Evolutionary conservation across 2,888 invertebrate species (phyloP).

Genomic region (Leucophenga montana): DNA sequence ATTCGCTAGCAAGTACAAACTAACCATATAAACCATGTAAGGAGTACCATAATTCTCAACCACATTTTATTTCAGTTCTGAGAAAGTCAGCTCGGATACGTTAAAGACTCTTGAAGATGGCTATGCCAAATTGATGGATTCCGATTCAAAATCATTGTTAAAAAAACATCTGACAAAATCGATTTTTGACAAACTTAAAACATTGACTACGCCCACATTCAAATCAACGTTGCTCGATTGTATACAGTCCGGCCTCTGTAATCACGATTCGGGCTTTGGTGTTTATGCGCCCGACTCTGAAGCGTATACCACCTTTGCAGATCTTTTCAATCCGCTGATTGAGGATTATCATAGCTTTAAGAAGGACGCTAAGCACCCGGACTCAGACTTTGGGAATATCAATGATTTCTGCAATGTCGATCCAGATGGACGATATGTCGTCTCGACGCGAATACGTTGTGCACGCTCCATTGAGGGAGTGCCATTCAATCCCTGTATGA

Average conservation of each 20-base stretch:
- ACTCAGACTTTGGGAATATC: constrained; percentile 94
- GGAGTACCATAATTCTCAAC: too few relatives aligned
- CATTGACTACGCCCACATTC: constrained; percentile 88
- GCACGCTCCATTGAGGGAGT: constrained; percentile 94
- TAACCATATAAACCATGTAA: too few relatives aligned
- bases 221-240: constrained; percentile 93
- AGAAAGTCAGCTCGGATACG: constrained; percentile 84
- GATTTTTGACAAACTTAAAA: constrained; percentile 91
- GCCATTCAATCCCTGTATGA: constrained; percentile 97
- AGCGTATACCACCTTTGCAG: constrained; percentile 91
- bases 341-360: constrained; percentile 98
- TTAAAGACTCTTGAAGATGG: constrained; percentile 91
- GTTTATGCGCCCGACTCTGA: constrained; percentile 98
- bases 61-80: neutral
- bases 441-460: constrained; percentile 96
- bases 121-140: constrained; percentile 85
- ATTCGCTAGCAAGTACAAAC: too few relatives aligned
- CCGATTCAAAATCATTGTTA: constrained; percentile 94
- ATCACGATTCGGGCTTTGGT: constrained; percentile 95
- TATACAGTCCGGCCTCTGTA: constrained; percentile 96
- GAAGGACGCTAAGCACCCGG: constrained; percentile 92
- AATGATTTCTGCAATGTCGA: constrained; percentile 92
- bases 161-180: constrained; percentile 95
- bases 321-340: constrained; percentile 97
- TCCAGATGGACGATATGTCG: constrained; percentile 89